Evolutionary conservation across 2,888 invertebrate genomes (phyloP), one percentile per base, ranked within the genome.

Genomic region (Mythimna loreyi): DNA sequence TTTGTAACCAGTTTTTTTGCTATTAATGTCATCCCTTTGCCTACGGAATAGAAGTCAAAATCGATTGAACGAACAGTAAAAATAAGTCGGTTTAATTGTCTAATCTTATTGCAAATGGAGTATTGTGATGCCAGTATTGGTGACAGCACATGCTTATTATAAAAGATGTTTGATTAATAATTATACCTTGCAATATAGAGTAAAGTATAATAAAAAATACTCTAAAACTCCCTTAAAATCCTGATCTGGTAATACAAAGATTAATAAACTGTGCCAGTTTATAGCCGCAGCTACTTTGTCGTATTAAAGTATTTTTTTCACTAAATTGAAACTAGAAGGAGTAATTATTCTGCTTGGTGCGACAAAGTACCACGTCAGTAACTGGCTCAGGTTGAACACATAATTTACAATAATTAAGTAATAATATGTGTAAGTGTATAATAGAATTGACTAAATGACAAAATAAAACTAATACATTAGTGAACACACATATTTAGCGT

Each of bases 401-500:
- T 25, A 52, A 57, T 77, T n/a, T 53, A 70, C 23, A 74, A 72
- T 78, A 50, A 64, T 64, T 11, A 40, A 40, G 40, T 28, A 53
- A 64, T 56, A 2, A 57, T 23, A 21, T 60, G 50, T 47, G 30
- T 70, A 73, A 72, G 13, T 60, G 50, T 47, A 36, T 70, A 73
- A 72, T 72, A 72, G 79, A 74, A 76, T 77, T 77, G 80, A 77
- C 76, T 52, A 74, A 79, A 76, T 64, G 21, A 66, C 45, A 45
- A 76, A 76, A 56, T 63, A 57, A 80, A 77, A 83, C 49, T 72
- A 81, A 74, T 63, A 80, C 23, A 70, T 83, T 74, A 73, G 59
- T 78, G 71, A 83, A 83, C 80, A 82, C 78, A 83, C 72, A 74
- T 66, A 84, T 69, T 73, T 61, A 72, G 80, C 77, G 70, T 76